These are phyloP conservation scores for Tachina fera DNA, from an alignment of 2,888 invertebrate genomes.

Conservation along the genomic window DNA sequence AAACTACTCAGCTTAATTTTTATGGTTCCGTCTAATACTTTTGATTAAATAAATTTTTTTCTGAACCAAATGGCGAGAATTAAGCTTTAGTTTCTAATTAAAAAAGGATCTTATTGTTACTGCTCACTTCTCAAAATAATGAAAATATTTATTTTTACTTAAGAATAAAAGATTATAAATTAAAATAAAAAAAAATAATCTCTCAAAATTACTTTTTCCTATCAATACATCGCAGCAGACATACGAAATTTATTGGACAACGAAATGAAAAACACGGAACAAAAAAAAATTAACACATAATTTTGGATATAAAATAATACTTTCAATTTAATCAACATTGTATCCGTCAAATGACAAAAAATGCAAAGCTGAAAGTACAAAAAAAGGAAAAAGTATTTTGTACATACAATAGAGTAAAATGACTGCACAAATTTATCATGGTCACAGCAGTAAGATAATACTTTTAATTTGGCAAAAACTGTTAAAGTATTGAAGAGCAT, in stretches of 20 bases:
- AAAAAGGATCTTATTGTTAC: too few relatives aligned
- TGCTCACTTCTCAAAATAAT: too few relatives aligned
- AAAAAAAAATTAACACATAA: constrained; percentile 14
- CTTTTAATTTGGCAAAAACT: constrained; percentile 57
- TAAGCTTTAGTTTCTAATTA: too few relatives aligned
- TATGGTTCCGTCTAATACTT: too few relatives aligned
- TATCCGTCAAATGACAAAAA: constrained; percentile 22
- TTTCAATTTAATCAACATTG: constrained; percentile 25
- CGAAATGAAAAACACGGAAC: constrained; percentile 12
- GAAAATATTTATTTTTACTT: too few relatives aligned
- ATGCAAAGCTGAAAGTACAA: constrained; percentile 1
- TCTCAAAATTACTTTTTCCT: background rate
- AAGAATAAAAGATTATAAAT: too few relatives aligned
- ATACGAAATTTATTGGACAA: constrained; percentile 34
- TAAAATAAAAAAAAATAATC: too few relatives aligned
- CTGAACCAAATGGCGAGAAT: too few relatives aligned
- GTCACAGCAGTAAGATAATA: constrained; percentile 42
- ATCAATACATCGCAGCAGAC: background rate
- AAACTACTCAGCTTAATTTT: too few relatives aligned
- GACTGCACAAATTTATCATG: constrained; percentile 8
- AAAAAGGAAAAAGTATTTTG: background rate
- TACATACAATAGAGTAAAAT: background rate
- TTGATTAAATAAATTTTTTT: too few relatives aligned
- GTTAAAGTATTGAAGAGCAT: constrained; percentile 8
- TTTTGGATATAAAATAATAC: constrained; percentile 4